Evolutionary conservation across 1,140 invertebrate species (phyloP).

Genomic region (Zaprionus camerounensis): DNA sequence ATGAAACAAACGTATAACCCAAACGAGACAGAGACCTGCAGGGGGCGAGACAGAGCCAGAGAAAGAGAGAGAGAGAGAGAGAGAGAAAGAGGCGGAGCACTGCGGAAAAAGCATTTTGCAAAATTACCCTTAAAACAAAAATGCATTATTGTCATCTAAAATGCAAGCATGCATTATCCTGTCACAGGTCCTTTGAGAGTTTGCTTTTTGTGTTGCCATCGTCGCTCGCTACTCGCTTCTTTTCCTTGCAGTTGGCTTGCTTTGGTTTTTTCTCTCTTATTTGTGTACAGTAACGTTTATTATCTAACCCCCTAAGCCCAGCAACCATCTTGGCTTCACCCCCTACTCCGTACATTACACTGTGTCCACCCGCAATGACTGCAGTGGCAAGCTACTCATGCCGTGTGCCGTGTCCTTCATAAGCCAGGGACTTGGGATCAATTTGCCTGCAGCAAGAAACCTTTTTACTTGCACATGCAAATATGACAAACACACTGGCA

Average conservation of each 20-base stretch:
- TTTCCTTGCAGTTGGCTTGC: slow-evolving; percentile 28
- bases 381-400: slow-evolving; percentile 18
- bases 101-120: slow-evolving; percentile 73
- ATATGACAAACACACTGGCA: slow-evolving; percentile 74
- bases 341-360: slow-evolving; percentile 21
- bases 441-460: slow-evolving; percentile 79
- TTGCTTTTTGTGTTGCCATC: slow-evolving; percentile 66
- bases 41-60: not conserved
- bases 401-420: slow-evolving; percentile 66
- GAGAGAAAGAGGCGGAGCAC: not conserved
- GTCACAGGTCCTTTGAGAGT: slow-evolving; percentile 83
- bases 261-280: not conserved
- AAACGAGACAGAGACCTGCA: slow-evolving; percentile 7
- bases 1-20: slow-evolving; percentile 32
- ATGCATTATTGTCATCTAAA: slow-evolving; percentile 84
- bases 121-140: slow-evolving; percentile 83
- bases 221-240: slow-evolving; percentile 25
- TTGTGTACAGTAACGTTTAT: slow-evolving; percentile 63
- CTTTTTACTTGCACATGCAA: slow-evolving; percentile 80
- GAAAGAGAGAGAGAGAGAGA: not conserved
- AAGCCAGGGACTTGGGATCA: slow-evolving; percentile 79
- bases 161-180: slow-evolving; percentile 84
- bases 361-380: slow-evolving; percentile 22
- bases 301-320: slow-evolving; percentile 35
- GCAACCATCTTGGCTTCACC: too few species aligned